Evolutionary conservation across 1,140 invertebrate genomes (phyloP).

Genomic region (Drosophila sproati): DNA sequence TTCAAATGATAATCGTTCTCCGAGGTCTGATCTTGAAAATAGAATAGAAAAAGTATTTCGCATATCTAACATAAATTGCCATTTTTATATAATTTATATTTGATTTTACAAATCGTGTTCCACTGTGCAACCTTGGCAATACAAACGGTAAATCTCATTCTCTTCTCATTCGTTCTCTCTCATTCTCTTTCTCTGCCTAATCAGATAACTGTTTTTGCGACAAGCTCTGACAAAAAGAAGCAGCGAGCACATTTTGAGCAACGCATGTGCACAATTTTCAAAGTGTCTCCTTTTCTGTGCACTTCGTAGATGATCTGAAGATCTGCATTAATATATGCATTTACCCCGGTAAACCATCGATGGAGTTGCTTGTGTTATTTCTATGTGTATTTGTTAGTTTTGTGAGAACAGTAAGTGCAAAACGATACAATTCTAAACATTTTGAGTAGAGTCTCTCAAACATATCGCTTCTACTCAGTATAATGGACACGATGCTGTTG

Average conservation of each 20-base stretch:
- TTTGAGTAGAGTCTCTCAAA: not conserved
- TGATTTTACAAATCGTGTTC: not conserved
- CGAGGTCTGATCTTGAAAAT: too few relatives aligned
- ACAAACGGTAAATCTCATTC: not conserved
- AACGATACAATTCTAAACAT: not conserved
- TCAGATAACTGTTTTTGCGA: not conserved
- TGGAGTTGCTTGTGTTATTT: conserved; percentile 25
- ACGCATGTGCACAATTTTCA: conserved; percentile 2
- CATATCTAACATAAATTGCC: too few relatives aligned
- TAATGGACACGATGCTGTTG: not conserved
- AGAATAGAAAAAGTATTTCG: too few relatives aligned
- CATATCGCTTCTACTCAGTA: not conserved
- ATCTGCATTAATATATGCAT: not conserved
- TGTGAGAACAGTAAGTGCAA: conserved; percentile 12
- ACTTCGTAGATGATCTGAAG: not conserved
- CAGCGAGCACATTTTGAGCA: not conserved
- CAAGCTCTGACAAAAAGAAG: conserved; percentile 11
- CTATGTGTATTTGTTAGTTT: conserved; percentile 22
- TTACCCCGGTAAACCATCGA: not conserved
- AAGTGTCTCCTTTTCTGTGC: not conserved
- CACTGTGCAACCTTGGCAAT: conserved; percentile 22
- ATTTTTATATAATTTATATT: too few relatives aligned
- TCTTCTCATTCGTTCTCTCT: not conserved
- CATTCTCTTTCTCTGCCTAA: not conserved
- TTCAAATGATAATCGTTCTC: not conserved